These are phyloP conservation scores for Gobius niger DNA, from an alignment of 2,113 vertebrate species.

Conservation along the genomic window DNA sequence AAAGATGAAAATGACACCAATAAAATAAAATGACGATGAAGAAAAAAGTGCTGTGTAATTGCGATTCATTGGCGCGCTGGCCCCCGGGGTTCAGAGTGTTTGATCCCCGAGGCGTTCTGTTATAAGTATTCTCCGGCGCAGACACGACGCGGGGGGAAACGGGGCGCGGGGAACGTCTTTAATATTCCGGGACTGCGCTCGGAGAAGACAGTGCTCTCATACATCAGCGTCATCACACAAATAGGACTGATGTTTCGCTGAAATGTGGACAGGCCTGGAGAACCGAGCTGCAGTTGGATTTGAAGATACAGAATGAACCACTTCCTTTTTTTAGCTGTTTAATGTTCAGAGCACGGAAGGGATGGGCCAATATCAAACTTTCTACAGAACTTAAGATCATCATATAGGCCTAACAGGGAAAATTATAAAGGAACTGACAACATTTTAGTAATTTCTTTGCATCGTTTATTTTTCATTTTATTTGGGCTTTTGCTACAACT, in stretches of 20 bases:
- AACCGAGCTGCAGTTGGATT: neutral
- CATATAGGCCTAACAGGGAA: too few species aligned
- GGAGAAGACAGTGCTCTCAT: constrained; percentile 76
- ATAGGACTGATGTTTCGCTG: constrained; percentile 76
- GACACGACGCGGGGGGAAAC: constrained; percentile 18
- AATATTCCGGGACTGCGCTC: constrained; percentile 72
- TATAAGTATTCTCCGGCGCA: constrained; percentile 57
- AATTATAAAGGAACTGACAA: too few species aligned
- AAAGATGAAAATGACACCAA: constrained; percentile 36
- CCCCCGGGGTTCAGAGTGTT: constrained; percentile 61
- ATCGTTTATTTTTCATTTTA: too few species aligned
- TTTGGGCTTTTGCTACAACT: too few species aligned
- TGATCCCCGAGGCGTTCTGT: constrained; percentile 66
- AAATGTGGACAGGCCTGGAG: neutral
- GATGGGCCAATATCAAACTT: too few species aligned
- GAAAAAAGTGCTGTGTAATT: constrained; percentile 82
- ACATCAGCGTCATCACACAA: constrained; percentile 78
- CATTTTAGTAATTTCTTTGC: too few species aligned
- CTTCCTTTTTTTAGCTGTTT: too few species aligned
- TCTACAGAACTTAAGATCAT: too few species aligned
- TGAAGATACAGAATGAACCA: neutral
- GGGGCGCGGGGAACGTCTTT: constrained; percentile 52
- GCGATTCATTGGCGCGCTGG: constrained; percentile 88
- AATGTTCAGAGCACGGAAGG: too few species aligned
- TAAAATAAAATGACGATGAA: constrained; percentile 79